Evolutionary conservation across 2,113 vertebrate species (phyloP), one percentile per base, ranked within the genome.

Genomic region (Salvelinus sp.): DNA sequence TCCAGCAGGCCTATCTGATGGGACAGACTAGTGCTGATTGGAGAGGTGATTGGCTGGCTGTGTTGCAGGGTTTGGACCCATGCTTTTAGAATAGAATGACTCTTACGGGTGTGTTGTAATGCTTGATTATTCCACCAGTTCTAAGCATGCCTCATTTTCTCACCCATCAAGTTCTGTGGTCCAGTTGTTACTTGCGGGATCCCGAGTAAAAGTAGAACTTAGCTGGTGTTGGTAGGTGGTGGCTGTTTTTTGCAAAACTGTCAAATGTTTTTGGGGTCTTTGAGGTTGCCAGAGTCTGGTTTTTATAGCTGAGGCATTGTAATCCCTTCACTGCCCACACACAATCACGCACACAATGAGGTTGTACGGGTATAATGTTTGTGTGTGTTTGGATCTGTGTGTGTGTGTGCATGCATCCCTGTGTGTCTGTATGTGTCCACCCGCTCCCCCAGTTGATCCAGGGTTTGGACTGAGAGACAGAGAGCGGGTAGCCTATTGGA

Each of bases 321-420:
- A 28, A 66, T 18, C 16, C 64, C 9, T 14, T 14, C 64, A 27
- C 27, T 66, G 27, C 23, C 64, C 27, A 7, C 28, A 30, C 30
- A 30, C 64, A 66, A 16, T 16, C 27, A 28, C 30, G 14, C 66
- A 68, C 66, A 9, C 30, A 68, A 6, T 65, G 25, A 23, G 60
- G 23, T 38, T 38, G 16, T 25, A 66, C 60, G 4, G 60, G 48
- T 44, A 14, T 64, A 14, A 47, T 72, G 18, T n/a, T 2, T 62
- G 9, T 65, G 50, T 71, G 60, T 73, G 47, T 77, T 13, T 76
- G 30, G 62, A 6, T 28, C n/a, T 75, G 47, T 64, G 20, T 33
- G 3, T 50, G 18, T 28, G 47, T 66, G 27, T 67, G 65, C 25
- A 7, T 25, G 16, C 28, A 25, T 66, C 13, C 6, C 6, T 4